Base-by-base conservation (phyloP, 2,888 invertebrate genomes). In the Cancer borealis region DNA sequence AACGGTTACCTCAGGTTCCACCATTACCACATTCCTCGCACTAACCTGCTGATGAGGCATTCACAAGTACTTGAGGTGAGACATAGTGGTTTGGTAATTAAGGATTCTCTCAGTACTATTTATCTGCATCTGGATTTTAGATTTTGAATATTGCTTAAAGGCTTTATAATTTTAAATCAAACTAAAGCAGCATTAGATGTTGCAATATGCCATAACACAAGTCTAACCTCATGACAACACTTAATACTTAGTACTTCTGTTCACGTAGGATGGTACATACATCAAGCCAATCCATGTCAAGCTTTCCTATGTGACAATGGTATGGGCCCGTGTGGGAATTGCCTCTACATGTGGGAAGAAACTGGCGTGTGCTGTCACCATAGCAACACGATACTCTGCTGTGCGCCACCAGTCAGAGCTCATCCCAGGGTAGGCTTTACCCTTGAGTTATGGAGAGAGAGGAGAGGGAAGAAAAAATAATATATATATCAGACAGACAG, bases 31-130 rank as follows among this genome's bases (percentile, higher is more conserved):
- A 98, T 99, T 96, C 99, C 99, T 0, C 97, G 99, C 93, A 97
- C 97, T n/a, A 97, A 98, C 96, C 98, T 99, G 99, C 97, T 99
- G 45, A 99, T 99, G 99, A 98, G 98, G 97, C 98, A 99, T 96
- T 98, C 98, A 88, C 97, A 99, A 97, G 98, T 99, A 96, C 95
- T 96, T 39, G 95, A 96, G 96, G 96, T 96, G 96, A 95, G 96
- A 12, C 10, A 54, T 12, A 12, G 14, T 21, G 45, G 73, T n/a
- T 17, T 66, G 14, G 0, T 10, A 12, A 30, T 26, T 49, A 8
- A n/a, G 21, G 90, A 89, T 10, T 8, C 12, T 3, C 6, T 89
- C 21, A 30, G 26, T 2, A 5, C 8, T 10, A 26, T n/a, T 79
- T 79, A 10, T 26, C 30, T 26, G 26, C 10, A 10, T 21, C 30